Evolutionary conservation across 1,140 invertebrate species (phyloP).

Genomic region (Drosophila arawakana): DNA sequence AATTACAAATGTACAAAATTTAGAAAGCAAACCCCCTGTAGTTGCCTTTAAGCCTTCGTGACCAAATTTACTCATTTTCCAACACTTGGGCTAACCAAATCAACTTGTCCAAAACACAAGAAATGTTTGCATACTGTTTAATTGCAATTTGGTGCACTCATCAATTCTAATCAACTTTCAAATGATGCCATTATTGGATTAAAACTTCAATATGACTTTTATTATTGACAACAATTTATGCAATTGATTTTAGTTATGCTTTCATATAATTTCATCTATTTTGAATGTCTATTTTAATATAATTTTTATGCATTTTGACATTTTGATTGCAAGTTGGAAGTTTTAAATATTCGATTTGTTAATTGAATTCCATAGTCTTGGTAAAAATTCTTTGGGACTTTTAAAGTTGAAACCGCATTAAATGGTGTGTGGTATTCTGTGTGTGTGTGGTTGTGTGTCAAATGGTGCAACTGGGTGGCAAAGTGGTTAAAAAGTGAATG

Average conservation of each 20-base stretch:
- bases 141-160: background rate
- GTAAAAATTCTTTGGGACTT: background rate
- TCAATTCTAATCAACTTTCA: conserved; percentile 6
- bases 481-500: conserved; percentile 39
- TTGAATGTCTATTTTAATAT: background rate
- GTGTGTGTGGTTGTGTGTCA: background rate
- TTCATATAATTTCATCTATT: conserved; percentile 7
- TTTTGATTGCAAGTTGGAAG: background rate
- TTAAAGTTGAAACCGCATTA: conserved; percentile 8
- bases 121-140: background rate
- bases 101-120: too few species aligned
- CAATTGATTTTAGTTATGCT: conserved; percentile 5
- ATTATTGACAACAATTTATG: background rate
- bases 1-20: background rate
- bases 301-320: background rate
- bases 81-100: too few species aligned
- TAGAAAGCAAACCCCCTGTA: too few species aligned
- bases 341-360: background rate
- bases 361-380: conserved; percentile 2
- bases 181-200: conserved; percentile 2
- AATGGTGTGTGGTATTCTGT: background rate
- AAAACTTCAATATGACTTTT: background rate
- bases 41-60: too few species aligned
- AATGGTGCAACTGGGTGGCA: conserved; percentile 1
- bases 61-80: too few species aligned